Evolutionary conservation across 2,888 invertebrate species (phyloP), one percentile per base, ranked within the genome.

Genomic region (Amaurobius ferox): DNA sequence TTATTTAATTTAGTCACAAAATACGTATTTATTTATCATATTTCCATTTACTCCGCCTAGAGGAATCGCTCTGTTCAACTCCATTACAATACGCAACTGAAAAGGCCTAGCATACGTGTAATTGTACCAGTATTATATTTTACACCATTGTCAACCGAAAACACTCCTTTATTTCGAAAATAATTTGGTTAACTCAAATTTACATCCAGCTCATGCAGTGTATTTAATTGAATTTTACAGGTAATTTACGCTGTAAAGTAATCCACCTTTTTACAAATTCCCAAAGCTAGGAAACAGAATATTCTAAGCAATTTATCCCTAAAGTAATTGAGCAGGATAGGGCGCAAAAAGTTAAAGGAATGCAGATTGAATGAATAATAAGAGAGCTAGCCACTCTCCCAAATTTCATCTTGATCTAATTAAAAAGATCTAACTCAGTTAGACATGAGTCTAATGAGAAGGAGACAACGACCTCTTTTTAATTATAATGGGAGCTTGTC

Each of bases 401-500:
- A 35, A 55, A 55, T 55, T 55, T 55, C 23, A 55, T 23, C 55
- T 55, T 55, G 55, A 55, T 55, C 23, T 55, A 55, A 55, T 55
- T 55, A 55, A 55, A 55, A 55, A 55, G 55, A 55, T 23, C 23
- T 55, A 55, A 55, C 55, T 55, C 13, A 44, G 55, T 23, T 55
- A 55, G 55, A 19, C 23, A 23, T 2, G 13, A 55, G 55, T 23
- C 23, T 55, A 55, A 55, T 55, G 55, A 55, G 55, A 19, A 55
- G 5, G 23, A 55, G 55, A 55, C 55, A 55, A 6, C 55, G 55
- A 55, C 55, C 55, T 23, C 55, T 55, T 23, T 55, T 55, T 55
- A 55, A 55, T 55, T 55, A 55, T 23, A 55, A 55, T 23, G 23
- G 2, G 55, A 19, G 16, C 23, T 55, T 55, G 19, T 23, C 55